Evolutionary conservation across 2,888 invertebrate species (phyloP), one percentile per base, ranked within the genome.

Genomic region (Nesidiocoris tenuis): DNA sequence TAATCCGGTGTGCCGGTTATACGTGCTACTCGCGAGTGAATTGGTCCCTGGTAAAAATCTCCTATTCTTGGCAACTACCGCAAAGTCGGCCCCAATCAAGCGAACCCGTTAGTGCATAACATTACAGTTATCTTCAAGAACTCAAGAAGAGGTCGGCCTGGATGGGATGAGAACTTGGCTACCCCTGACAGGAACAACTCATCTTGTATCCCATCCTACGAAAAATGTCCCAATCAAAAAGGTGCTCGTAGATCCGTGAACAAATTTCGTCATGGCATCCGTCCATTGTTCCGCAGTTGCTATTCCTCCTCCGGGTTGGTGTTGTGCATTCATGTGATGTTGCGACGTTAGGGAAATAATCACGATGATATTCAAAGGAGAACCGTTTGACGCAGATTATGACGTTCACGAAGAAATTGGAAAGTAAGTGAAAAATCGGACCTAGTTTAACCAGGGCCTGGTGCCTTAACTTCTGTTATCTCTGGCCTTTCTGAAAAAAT

Each of bases 331-430:
- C 39, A 12, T 9, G 18, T 65, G 65, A 2, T 22, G 22, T 63
- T 22, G 21, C 22, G 39, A 39, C 5, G 39, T 7, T 39, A 39
- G 39, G 65, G 39, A 19, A 25, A 1, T 39, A 65, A 2, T 65
- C 65, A 56, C 18, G 55, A 84, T 85, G 85, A 84, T 84, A 82
- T 84, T 84, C 82, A 82, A 84, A 70, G 84, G 83, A 79, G 86
- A 86, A 79, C 85, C 86, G 24, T 86, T 87, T 80, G 87, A 87
- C 80, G 84, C 85, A 77, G 84, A 85, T 80, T 87, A 86, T 81
- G 85, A 86, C 74, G 81, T 87, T 70, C 83, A 85, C 76, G 86
- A 87, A 80, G 86, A 87, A 82, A 85, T 87, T 81, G 87, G 87
- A 81, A 87, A 86, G 87, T 86, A 80, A 83, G 86, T 83, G 55